Evolutionary conservation across 2,888 invertebrate genomes (phyloP), one percentile per base, ranked within the genome.

Genomic region (Cerastoderma edule): DNA sequence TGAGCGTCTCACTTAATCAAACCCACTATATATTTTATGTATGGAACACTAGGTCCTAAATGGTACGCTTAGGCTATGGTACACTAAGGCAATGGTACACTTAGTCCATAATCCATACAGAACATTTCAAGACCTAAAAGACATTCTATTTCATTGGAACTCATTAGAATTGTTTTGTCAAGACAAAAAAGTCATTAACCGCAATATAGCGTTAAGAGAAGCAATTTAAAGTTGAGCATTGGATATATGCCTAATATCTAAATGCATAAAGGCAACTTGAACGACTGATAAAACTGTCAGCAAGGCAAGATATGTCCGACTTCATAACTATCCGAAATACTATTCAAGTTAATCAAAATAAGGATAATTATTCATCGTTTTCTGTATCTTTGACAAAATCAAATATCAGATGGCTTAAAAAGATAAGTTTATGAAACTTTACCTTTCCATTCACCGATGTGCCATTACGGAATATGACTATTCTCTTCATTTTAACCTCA

Each of bases 401-500:
- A n/a, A n/a, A n/a, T n/a, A n/a, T 2, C 24, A 16, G 28, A 19
- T 6, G 19, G n/a, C 22, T 10, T 3, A n/a, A 13, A 32, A 2
- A 30, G 30, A 39, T 22, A 10, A 22, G 16, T 19, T 19, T 19
- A 60, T 10, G 4, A 8, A 35, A 46, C 24, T 22, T 13, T 73
- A 80, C 80, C 69, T 80, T 80, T 30, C 80, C 80, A 54, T 80
- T 72, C 0, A 77, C 72, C 66, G 68, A 67, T 22, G 74, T 68
- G 30, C 80, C 80, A 66, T 80, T 80, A 35, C 69, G 74, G 33
- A 80, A 80, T 30, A 80, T 71, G 19, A 74, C 80, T 5, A 80
- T 72, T 44, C 80, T 68, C 57, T 80, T 80, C 80, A 80, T 80
- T 24, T 64, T n/a, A n/a, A n/a, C n/a, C n/a, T n/a, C n/a, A n/a